A percentile compares a stretch with the other conserved stretches of the same genome.
Evolutionary conservation across 2,113 vertebrate species (phyloP).

Genomic region (Gila orcuttii): DNA sequence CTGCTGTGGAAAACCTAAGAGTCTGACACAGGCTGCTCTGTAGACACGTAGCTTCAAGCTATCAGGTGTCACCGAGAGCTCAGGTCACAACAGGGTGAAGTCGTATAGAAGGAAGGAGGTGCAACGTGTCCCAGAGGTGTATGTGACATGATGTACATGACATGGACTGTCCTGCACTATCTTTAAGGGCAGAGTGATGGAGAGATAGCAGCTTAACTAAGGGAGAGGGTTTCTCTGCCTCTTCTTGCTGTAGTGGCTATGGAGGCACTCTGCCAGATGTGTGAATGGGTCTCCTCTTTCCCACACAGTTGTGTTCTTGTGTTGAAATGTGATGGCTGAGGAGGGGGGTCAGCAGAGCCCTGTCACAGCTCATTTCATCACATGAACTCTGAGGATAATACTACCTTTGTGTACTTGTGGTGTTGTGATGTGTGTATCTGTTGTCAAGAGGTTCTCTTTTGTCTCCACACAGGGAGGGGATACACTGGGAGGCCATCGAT

Average conservation of each 20-base stretch:
- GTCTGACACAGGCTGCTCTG: not conserved
- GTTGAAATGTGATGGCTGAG: slow-evolving; percentile 31
- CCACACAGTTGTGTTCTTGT: slow-evolving; percentile 46
- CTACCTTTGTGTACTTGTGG: slow-evolving; percentile 33
- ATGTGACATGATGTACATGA: not conserved
- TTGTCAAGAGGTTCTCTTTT: slow-evolving; percentile 50
- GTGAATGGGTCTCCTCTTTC: slow-evolving; percentile 46
- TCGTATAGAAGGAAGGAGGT: not conserved
- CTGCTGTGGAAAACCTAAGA: not conserved
- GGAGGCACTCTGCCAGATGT: slow-evolving; percentile 45
- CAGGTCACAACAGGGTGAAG: not conserved
- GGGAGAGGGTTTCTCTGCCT: not conserved
- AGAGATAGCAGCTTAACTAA: slow-evolving; percentile 23
- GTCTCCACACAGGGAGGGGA: slow-evolving; percentile 82
- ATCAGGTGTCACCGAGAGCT: not conserved
- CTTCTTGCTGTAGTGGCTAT: slow-evolving; percentile 1
- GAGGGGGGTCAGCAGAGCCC: slow-evolving; percentile 32
- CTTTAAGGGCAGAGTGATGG: slow-evolving; percentile 8
- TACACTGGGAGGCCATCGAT: slow-evolving; percentile 92
- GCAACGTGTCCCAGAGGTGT: not conserved
- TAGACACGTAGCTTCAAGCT: not conserved
- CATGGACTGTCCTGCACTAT: not conserved
- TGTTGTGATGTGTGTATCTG: slow-evolving; percentile 45
- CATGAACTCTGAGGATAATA: slow-evolving; percentile 48
- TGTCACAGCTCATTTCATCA: slow-evolving; percentile 48